Base-by-base conservation (phyloP, 2,888 invertebrate genomes). In the Acronicta alni region DNA sequence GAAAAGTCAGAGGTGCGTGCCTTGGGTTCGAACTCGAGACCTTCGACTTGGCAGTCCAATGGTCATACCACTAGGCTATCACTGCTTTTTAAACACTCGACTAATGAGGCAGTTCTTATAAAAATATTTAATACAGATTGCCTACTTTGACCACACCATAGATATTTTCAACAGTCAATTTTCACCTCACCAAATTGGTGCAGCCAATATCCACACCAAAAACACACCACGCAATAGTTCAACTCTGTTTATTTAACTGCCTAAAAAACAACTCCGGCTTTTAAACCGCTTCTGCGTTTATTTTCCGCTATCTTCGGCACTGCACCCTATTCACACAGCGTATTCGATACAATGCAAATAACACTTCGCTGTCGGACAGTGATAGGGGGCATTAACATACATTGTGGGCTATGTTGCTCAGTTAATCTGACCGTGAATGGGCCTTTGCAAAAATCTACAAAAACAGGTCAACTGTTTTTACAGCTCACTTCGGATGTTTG, bases 331-430 rank as follows among this genome's bases (percentile, higher is more conserved):
- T 60, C 67, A 61, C 66, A 54, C 37, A 76, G 79, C 83, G 76
- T 70, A 87, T 88, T 88, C 89, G 88, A 87, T 89, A 88, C 88
- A 88, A 90, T 88, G 89, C 87, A 89, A 89, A 89, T 91, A 88
- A 73, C 75, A 70, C 75, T 68, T 72, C 77, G 60, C 87, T 89
- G 91, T 71, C 67, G 75, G 83, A 79, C 89, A 80, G 87, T 88
- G 92, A 92, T 92, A 91, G 79, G 84, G 71, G 72, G 82, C 76
- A 90, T 91, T 91, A 89, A 85, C 90, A 90, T 90, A 90, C 80
- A 87, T 84, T 84, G 82, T 64, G 73, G 76, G 74, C 41, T 57
- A 79, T 83, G 78, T 69, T 65, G 71, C 73, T 68, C 64, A 77
- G 83, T 88, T 88, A 85, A 89, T 85, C 87, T 82, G 56, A 56